Conservation (phyloP, 2,888 invertebrate species). For the Oxyteleia sp. region DNA sequence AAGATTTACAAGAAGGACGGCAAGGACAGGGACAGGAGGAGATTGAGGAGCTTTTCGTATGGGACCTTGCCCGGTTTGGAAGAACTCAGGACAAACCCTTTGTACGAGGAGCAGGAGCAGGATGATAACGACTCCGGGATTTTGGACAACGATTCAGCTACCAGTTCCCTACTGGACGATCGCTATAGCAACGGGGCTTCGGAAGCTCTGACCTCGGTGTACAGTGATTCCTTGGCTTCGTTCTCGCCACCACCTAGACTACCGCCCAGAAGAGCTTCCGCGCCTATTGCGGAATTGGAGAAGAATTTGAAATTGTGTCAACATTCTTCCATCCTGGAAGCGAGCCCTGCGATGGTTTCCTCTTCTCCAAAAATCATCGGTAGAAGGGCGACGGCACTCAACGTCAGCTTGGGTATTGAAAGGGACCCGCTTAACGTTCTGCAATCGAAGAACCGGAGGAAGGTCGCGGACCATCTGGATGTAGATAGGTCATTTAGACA, state of each 20-base stretch:
- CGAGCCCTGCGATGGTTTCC: constrained; percentile 57
- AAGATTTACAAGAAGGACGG: constrained; percentile 89
- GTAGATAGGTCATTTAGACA: constrained; percentile 11
- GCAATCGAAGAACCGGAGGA: constrained; percentile 61
- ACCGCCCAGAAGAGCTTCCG: constrained; percentile 82
- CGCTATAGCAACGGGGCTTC: constrained; percentile 82
- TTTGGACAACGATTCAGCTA: constrained; percentile 92
- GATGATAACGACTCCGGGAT: constrained; percentile 93
- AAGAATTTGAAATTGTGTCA: constrained; percentile 70
- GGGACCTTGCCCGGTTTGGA: constrained; percentile 92
- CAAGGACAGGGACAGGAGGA: constrained; percentile 80
- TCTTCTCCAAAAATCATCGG: constrained; percentile 16
- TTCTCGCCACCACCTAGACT: constrained; percentile 80
- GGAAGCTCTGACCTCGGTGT: constrained; percentile 70
- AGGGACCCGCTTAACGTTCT: constrained; percentile 68
- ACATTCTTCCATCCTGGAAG: constrained; percentile 60
- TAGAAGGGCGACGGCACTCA: constrained; percentile 57
- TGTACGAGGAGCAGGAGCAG: constrained; percentile 88
- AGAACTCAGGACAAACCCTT: constrained; percentile 90
- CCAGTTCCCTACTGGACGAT: constrained; percentile 89
- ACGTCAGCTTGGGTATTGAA: constrained; percentile 73
- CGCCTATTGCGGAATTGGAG: constrained; percentile 77
- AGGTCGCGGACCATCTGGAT: constrained; percentile 45
- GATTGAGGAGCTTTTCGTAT: constrained; percentile 92
- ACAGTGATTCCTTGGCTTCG: constrained; percentile 74